A percentile compares a stretch with the other conserved stretches of the same genome.
Conservation (phyloP, 2,888 invertebrate species). For the Rhabditoides inermis region DNA sequence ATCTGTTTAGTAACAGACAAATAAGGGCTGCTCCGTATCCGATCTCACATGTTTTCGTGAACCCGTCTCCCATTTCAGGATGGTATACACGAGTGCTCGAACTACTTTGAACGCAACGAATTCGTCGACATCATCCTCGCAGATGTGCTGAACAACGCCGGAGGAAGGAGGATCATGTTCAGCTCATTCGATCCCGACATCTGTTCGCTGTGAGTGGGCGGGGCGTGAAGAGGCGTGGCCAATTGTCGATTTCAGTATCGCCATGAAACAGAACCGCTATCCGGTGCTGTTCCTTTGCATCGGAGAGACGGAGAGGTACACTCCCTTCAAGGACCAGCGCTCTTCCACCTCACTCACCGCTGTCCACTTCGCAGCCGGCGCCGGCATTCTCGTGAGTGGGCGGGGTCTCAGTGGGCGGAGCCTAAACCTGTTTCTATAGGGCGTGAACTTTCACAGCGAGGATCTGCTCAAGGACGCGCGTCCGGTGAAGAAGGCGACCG, state of each 20-base stretch:
- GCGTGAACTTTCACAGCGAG: constrained; percentile 84
- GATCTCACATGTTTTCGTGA: too few species aligned
- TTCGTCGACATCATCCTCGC: constrained; percentile 81
- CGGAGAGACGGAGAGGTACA: constrained; percentile 66
- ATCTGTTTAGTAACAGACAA: too few species aligned
- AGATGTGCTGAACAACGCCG: constrained; percentile 72
- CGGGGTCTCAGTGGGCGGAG: too few species aligned
- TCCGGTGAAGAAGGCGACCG: constrained; percentile 60
- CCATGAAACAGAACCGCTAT: constrained; percentile 88
- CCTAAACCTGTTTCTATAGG: constrained; percentile 58
- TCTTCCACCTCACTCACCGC: constrained; percentile 42
- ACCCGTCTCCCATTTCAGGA: constrained; percentile 56
- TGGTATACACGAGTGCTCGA: constrained; percentile 48
- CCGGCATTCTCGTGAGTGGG: constrained; percentile 31
- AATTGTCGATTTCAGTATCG: constrained; percentile 59
- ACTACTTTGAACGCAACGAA: constrained; percentile 71
- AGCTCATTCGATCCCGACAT: constrained; percentile 93
- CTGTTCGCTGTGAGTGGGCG: constrained; percentile 68
- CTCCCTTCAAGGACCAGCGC: constrained; percentile 62
- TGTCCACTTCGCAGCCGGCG: constrained; percentile 44
- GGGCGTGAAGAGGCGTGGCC: background rate
- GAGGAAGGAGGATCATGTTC: constrained; percentile 75
- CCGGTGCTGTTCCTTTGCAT: constrained; percentile 90
- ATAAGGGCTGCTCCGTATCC: too few species aligned
- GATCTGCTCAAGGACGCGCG: constrained; percentile 70